These are phyloP conservation scores for Montipora capitata DNA, from an alignment of 92 coral and sea anemone genomes.

Conservation along the genomic window DNA sequence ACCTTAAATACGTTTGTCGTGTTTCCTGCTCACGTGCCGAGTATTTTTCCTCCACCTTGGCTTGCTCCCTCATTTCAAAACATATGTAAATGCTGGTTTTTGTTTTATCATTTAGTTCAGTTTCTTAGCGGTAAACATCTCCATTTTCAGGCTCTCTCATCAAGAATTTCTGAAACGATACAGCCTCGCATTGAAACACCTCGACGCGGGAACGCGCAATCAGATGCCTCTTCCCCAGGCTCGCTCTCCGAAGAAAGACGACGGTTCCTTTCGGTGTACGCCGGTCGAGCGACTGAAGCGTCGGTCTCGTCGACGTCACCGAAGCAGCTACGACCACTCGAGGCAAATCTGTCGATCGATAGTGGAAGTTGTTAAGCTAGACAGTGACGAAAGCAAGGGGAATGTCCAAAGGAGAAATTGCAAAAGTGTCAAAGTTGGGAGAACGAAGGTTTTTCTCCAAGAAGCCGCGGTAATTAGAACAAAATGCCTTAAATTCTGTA, in stretches of 20 bases:
- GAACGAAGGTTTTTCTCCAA: conserved; percentile 84
- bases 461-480: conserved; percentile 77
- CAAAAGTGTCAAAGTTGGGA: conserved; percentile 73
- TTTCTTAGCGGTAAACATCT: neutral
- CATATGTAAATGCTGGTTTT: too few relatives aligned
- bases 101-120: too few relatives aligned
- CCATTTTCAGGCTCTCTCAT: conserved; percentile 67
- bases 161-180: conserved; percentile 89
- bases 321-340: conserved; percentile 85
- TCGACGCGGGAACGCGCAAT: conserved; percentile 19
- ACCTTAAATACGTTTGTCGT: too few relatives aligned
- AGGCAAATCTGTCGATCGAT: conserved; percentile 80
- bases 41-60: too few relatives aligned
- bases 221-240: conserved; percentile 17
- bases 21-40: too few relatives aligned
- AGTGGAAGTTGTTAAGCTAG: conserved; percentile 65
- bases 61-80: too few relatives aligned
- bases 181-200: conserved; percentile 72
- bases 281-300: conserved; percentile 67
- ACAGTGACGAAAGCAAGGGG: conserved; percentile 74
- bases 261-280: conserved; percentile 59
- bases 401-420: conserved; percentile 45
- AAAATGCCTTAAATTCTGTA: too few relatives aligned
- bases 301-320: conserved; percentile 76
- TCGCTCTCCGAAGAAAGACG: conserved; percentile 25